Conservation (phyloP, 2,797 vertebrate genomes). For the Perodicticus potto region DNA sequence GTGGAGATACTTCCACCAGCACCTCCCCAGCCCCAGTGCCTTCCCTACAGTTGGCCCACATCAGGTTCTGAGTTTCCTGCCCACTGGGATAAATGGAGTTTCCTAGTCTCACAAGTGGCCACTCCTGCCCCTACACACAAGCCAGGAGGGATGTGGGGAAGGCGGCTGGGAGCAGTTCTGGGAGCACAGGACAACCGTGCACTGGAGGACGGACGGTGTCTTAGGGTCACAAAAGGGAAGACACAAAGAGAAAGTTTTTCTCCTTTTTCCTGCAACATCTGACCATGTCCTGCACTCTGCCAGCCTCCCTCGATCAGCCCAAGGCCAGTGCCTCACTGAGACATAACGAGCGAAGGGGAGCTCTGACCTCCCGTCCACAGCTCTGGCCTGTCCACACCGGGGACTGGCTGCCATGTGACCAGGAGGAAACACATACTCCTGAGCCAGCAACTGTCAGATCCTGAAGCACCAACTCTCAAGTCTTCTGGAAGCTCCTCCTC, state of each 20-base stretch:
- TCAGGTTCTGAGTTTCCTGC: background rate
- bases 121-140: accelerated
- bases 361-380: background rate
- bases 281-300: background rate
- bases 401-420: accelerated
- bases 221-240: accelerated
- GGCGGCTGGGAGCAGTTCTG: background rate
- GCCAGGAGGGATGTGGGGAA: background rate
- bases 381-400: background rate
- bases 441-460: background rate
- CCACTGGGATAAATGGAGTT: background rate
- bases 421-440: background rate
- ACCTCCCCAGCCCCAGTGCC: background rate
- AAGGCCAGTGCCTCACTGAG: accelerated
- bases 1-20: background rate
- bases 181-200: accelerated
- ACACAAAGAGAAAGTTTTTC: background rate
- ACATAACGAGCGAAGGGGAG: background rate
- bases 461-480: background rate
- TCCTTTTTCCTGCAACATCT: background rate
- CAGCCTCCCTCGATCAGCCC: background rate
- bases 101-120: background rate
- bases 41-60: background rate
- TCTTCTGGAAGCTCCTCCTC: background rate
- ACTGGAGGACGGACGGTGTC: accelerated